Evolutionary conservation across 2,888 invertebrate species (phyloP), one percentile per base, ranked within the genome.

Genomic region (Latrodectus hesperus): DNA sequence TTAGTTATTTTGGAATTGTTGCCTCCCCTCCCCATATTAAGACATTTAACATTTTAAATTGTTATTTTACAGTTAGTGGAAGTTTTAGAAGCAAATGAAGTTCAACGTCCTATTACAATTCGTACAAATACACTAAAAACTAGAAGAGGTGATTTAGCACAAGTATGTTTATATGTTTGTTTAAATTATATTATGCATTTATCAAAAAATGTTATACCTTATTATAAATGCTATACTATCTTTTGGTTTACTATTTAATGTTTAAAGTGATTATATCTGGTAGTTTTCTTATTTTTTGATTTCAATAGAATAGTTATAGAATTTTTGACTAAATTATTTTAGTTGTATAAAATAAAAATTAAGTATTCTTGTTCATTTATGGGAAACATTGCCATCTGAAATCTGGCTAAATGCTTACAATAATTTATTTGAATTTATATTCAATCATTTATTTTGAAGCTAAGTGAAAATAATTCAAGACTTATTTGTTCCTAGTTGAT

Each of bases 1-100:
- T 38, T 55, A 49, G 16, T 71, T 53, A 75, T 22, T 22, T 52
- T 22, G 22, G 22, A 22, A 22, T 73, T 55, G 17, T 22, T 22
- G 26, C 67, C 16, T 60, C 16, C 11, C 60, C 16, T 1, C 2
- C 60, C 16, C 2, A 1, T 60, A 60, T 1, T 60, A 1, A 60
- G 60, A 60, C 60, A 60, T 11, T 26, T 12, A 74, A 26, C 22
- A 11, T 3, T 14, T 26, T 55, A 70, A 12, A 53, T 79, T 60
- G 8, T 22, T 77, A 55, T 55, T 8, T 86, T 90, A 70, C 89
- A 93, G 93, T 93, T 99, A 17, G 93, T 98, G 90, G 98, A 99
- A 92, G 98, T 97, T 93, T 93, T 99, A 81, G 99, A 99, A 93
- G 96, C 99, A 0, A 98, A 98, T 92, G 99, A 99, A 94, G 95